phyloP scores from a whole-genome alignment of 1,140 invertebrate species.

The Rhyzopertha dominica region DNA sequence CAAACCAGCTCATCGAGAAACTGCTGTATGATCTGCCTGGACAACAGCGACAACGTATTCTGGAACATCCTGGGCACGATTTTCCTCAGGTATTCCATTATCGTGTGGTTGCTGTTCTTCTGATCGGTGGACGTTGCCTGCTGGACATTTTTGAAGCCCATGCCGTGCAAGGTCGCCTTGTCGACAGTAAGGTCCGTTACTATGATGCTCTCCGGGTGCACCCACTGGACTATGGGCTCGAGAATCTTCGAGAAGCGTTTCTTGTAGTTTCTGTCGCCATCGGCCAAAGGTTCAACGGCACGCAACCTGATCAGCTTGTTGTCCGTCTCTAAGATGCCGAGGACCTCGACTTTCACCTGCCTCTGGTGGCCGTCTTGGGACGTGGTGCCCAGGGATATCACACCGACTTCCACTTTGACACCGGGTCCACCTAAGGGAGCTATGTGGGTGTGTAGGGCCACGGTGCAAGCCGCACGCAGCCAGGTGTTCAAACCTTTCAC shows the following conservation, averaged over 20 bases:
- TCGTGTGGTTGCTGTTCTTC: conserved; percentile 62
- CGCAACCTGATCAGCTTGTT: conserved; percentile 70
- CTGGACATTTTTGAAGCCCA: conserved; percentile 71
- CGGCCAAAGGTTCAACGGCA: conserved; percentile 73
- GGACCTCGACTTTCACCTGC: conserved; percentile 83
- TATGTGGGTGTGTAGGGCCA: conserved; percentile 70
- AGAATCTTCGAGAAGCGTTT: conserved; percentile 72
- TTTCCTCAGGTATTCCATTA: conserved; percentile 81
- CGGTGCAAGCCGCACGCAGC: conserved; percentile 70
- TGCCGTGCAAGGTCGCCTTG: conserved; percentile 64
- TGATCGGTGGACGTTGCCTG: conserved; percentile 62
- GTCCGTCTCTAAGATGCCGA: conserved; percentile 74
- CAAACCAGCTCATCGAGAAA: conserved; percentile 77
- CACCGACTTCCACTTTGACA: conserved; percentile 68
- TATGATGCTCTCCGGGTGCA: conserved; percentile 69
- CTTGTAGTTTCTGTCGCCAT: conserved; percentile 71
- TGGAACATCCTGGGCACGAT: conserved; percentile 87
- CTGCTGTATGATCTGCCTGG: conserved; percentile 79
- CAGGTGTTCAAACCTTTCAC: conserved; percentile 74
- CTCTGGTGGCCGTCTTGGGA: conserved; percentile 75
- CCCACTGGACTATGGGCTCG: conserved; percentile 70
- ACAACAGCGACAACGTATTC: conserved; percentile 77
- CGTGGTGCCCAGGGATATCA: conserved; percentile 84
- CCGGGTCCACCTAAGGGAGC: conserved; percentile 62
- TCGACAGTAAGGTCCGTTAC: conserved; percentile 80